A percentile compares a stretch with the other conserved stretches of the same genome.
phyloP scores from a whole-genome alignment of 2,888 invertebrate genomes.

The Tenthredo livida region DNA sequence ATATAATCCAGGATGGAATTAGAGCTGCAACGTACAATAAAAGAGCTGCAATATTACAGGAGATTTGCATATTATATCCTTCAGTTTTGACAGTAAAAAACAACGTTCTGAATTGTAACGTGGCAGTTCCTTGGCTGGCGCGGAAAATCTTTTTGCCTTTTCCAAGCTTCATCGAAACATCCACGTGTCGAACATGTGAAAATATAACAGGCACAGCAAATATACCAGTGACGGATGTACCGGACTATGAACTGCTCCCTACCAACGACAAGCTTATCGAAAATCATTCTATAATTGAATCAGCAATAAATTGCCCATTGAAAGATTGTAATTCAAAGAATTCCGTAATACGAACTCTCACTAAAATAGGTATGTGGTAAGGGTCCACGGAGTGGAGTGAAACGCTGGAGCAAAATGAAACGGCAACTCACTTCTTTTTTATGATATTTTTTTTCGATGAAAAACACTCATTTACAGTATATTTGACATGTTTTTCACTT shows the following conservation, averaged over 20 bases:
- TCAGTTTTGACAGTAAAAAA: conserved; percentile 10
- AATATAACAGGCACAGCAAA: conserved; percentile 12
- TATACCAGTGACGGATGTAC: conserved; percentile 2
- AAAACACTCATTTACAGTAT: too few species aligned
- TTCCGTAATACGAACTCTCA: conserved; percentile 12
- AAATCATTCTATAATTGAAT: conserved; percentile 9
- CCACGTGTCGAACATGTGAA: conserved; percentile 7
- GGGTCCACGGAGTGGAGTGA: too few species aligned
- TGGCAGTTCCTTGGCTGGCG: conserved; percentile 30
- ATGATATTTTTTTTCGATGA: too few species aligned
- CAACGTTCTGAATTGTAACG: conserved; percentile 9
- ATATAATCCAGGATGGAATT: conserved; percentile 7
- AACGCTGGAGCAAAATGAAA: too few species aligned
- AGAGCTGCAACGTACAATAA: conserved; percentile 1
- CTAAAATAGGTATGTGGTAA: neutral
- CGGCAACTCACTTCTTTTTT: too few species aligned
- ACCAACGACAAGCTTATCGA: conserved; percentile 13
- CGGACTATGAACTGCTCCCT: conserved; percentile 12
- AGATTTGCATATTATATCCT: neutral
- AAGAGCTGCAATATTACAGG: conserved; percentile 9
- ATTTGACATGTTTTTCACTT: too few species aligned
- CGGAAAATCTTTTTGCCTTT: neutral
- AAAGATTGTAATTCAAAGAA: neutral
- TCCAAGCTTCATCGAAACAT: conserved; percentile 9
- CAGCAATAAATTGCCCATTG: neutral